Base-by-base conservation (phyloP, 2,888 invertebrate species). In the Busseola fusca region DNA sequence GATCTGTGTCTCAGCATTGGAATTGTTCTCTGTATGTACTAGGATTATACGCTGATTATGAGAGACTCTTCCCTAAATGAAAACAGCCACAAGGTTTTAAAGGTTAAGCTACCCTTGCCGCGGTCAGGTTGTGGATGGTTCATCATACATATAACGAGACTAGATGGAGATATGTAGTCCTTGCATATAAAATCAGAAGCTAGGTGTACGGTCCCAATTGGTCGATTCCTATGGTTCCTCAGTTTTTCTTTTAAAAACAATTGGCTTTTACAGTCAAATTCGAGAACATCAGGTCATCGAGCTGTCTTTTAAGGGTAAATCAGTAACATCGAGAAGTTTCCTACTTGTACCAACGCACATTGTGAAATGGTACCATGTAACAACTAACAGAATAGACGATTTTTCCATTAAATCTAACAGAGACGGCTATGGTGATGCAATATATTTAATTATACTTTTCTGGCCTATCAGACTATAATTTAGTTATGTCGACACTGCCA, bases 281-380 rank as follows among this genome's bases (percentile, higher is more conserved):
- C 34, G 34, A 34, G n/a, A 48, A 48, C 42, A 50, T n/a, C 30
- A 16, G n/a, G 16, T n/a, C 16, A 0, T 9, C 30, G n/a, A 3
- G 3, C 4, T 21, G 1, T n/a, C 0, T 50, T 50, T 30, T 0
- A 5, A 63, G 4, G 52, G 16, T 3, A n/a, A 30, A 27, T 69
- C 7, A 1, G 16, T 48, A 27, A 1, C 9, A 3, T 74, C 6
- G 9, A 56, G 2, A 21, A 72, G 67, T 25, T 42, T 34, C 2
- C 27, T 42, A 69, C 77, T 72, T 72, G 57, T 14, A 76, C 77
- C 77, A 50, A 4, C 18, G 27, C 7, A 0, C n/a, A 69, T 76
- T 72, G 69, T 21, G 57, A 50, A 76, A 72, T 34, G 3, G 14
- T 7, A 37, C 30, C 40, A 50, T n/a, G 18, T 50, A 58, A 76